Evolutionary conservation across 1,140 invertebrate genomes (phyloP), one percentile per base, ranked within the genome.

Genomic region (Cyphomyrmex costatus): DNA sequence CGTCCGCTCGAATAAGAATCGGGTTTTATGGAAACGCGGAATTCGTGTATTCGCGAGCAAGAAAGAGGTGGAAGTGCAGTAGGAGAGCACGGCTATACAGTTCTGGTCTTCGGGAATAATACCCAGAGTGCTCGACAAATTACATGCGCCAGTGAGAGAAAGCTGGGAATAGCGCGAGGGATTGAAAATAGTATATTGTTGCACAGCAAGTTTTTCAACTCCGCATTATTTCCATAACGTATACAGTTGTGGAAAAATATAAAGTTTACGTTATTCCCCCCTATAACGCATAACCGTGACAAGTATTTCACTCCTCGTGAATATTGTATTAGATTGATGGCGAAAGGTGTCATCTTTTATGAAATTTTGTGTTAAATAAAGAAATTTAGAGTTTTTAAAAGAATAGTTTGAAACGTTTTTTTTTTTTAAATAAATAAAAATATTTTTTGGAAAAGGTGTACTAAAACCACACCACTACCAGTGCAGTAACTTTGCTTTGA

Each of bases 21-120:
- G 84, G 42, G 60, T 86, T 86, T 88, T 85, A 88, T 76, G 68
- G 87, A 89, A 78, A 89, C 61, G 88, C 83, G 49, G 24, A 63
- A 46, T 73, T 84, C 53, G 76, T 60, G 68, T 66, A n/a, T 10
- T 24, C 30, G 49, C 42, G 46, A 24, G 27, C 3, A 21, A 77
- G 77, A 46, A 60, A 53, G 1, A 24, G 82, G 2, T 3, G 46
- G 49, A 5, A 21, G 12, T 4, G 16, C 6, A n/a, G 27, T 14
- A 49, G 14, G 46, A 2, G 12, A 46, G 42, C 24, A 12, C 53
- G 33, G 24, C 21, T 66, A 53, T 27, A 27, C 42, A 27, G 14
- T 56, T 14, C 19, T 33, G 51, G 36, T 53, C 65, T 60, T 61
- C 33, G 53, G 68, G 70, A 83, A 74, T 83, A 73, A 74, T 60